phyloP scores from a whole-genome alignment of 2,113 vertebrate genomes.

The Barbus barbus region DNA sequence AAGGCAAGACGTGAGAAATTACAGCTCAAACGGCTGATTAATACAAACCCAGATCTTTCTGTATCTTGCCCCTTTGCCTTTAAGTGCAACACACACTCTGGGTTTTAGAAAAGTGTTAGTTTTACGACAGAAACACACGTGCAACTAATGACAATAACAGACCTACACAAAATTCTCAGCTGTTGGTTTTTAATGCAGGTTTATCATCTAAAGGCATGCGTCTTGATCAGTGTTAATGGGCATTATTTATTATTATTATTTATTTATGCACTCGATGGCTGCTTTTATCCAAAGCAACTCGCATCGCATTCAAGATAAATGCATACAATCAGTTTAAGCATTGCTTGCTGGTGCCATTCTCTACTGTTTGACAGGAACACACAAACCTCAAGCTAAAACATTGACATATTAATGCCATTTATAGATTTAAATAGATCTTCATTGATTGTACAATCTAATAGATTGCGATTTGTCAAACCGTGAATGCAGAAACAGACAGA shows the following conservation, averaged over 20 bases:
- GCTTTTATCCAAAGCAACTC: neutral
- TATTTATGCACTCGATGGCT: neutral
- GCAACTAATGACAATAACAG: neutral
- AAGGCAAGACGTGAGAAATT: conserved; percentile 40
- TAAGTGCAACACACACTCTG: neutral
- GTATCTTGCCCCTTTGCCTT: neutral
- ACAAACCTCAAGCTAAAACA: neutral
- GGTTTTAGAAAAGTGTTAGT: neutral
- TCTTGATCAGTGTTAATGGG: too few relatives aligned
- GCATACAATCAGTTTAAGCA: too few relatives aligned
- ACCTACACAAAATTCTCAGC: neutral
- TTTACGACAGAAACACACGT: neutral
- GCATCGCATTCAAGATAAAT: neutral
- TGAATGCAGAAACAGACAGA: neutral
- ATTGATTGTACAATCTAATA: neutral
- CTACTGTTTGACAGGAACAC: neutral
- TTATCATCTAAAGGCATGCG: neutral
- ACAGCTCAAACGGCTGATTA: neutral
- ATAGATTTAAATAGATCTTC: neutral
- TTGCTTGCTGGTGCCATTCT: too few relatives aligned
- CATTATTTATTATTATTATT: neutral
- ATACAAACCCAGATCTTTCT: neutral
- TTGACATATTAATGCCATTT: neutral
- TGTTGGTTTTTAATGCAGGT: neutral
- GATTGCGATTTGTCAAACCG: neutral